Conservation (phyloP, 2,888 invertebrate species). For the Venustoraphidia nigricollis region DNA sequence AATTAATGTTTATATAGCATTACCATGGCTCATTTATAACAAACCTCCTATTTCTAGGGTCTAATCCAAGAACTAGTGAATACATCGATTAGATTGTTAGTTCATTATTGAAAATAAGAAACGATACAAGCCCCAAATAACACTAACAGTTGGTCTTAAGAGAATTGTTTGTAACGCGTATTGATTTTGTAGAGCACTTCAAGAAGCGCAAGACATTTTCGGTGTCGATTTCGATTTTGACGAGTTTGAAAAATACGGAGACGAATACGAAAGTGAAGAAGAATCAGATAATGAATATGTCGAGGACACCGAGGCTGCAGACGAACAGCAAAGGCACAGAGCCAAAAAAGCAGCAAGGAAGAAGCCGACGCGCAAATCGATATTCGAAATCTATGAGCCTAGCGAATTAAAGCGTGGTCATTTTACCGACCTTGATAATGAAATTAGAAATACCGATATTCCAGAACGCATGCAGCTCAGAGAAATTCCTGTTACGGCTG, state of each 20-base stretch:
- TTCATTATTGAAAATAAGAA: no score
- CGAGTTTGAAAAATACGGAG: constrained; percentile 75
- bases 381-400: constrained; percentile 93
- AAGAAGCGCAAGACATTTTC: constrained; percentile 98
- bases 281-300: constrained; percentile 72
- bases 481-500: constrained; percentile 69
- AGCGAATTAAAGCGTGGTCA: constrained; percentile 92
- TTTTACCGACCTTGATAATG: constrained; percentile 86
- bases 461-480: constrained; percentile 89
- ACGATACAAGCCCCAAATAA: no score
- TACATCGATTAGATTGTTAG: no score
- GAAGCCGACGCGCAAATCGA: constrained; percentile 67
- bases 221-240: constrained; percentile 97
- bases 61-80: no score
- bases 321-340: constrained; percentile 29
- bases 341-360: constrained; percentile 63
- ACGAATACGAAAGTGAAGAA: constrained; percentile 73
- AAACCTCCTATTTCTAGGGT: no score
- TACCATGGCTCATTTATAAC: no score
- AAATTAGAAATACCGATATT: constrained; percentile 75
- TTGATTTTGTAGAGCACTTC: constrained; percentile 48
- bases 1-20: no score
- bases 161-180: no score
- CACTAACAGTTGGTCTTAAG: no score
- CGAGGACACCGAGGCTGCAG: constrained; percentile 53